A percentile compares a stretch with the other conserved stretches of the same genome.
phyloP scores from a whole-genome alignment of 2,888 invertebrate genomes.

The Selenia dentaria region DNA sequence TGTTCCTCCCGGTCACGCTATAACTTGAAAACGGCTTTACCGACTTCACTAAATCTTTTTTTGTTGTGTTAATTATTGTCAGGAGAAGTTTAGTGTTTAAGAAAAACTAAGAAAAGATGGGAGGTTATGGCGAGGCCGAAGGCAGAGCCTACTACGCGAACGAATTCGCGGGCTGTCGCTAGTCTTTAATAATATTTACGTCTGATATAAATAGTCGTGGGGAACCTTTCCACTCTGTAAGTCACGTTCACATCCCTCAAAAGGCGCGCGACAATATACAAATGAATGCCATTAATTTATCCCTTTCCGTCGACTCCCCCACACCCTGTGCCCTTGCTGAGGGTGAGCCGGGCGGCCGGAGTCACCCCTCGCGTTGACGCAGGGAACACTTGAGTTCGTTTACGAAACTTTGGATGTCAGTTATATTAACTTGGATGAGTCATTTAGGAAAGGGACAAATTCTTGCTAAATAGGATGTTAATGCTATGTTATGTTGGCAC shows the following conservation, averaged over 20 bases:
- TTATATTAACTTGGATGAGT: conserved; percentile 17
- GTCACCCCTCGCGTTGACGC: conserved; percentile 18
- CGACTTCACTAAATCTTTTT: no score
- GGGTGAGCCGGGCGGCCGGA: conserved; percentile 6
- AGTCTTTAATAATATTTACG: no score
- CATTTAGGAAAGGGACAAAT: conserved; percentile 13
- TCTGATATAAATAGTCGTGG: no score
- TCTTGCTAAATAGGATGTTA: background rate
- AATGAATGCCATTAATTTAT: conserved; percentile 27
- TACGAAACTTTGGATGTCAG: conserved; percentile 8
- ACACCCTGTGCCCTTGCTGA: conserved; percentile 15
- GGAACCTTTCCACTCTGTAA: conserved; percentile 18
- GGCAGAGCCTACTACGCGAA: no score
- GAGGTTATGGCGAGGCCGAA: no score
- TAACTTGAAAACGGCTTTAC: no score
- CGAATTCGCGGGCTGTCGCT: no score
- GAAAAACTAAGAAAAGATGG: no score
- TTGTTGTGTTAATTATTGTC: no score
- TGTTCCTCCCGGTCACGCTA: no score
- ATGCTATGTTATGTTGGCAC: no score
- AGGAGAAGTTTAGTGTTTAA: no score
- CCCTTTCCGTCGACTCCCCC: conserved; percentile 19
- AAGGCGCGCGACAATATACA: conserved; percentile 12
- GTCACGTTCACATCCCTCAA: conserved; percentile 17
- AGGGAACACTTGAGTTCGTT: conserved; percentile 16